A percentile compares a stretch with the other conserved stretches of the same genome.
phyloP scores from a whole-genome alignment of 2,888 invertebrate species.

The Phlogophora meticulosa region DNA sequence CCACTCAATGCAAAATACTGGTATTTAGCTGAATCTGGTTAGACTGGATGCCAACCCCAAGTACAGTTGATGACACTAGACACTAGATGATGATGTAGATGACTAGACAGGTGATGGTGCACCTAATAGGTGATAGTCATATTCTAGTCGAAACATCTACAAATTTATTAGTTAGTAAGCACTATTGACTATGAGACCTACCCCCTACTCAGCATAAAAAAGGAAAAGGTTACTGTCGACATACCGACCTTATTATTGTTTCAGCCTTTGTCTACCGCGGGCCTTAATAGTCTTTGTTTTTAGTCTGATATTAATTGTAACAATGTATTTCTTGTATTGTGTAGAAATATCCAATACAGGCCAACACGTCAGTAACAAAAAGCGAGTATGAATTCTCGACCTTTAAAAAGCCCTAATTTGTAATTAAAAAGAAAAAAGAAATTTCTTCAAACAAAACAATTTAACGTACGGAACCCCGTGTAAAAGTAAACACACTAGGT shows the following conservation, averaged over 20 bases:
- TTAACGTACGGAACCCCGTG: conserved; percentile 3
- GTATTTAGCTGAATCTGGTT: too few species aligned
- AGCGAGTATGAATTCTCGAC: neutral
- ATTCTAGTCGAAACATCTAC: too few species aligned
- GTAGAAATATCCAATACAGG: neutral
- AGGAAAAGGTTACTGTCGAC: conserved; percentile 1
- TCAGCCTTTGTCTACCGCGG: conserved; percentile 13
- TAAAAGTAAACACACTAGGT: neutral
- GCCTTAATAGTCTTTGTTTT: conserved; percentile 33
- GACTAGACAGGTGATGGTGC: too few species aligned
- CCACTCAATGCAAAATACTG: too few species aligned
- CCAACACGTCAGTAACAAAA: neutral
- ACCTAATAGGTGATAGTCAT: too few species aligned
- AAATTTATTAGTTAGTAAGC: too few species aligned
- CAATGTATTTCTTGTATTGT: conserved; percentile 23
- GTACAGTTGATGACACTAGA: too few species aligned
- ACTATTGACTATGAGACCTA: neutral
- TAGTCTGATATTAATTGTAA: conserved; percentile 7
- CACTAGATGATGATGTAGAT: too few species aligned
- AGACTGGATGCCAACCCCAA: too few species aligned
- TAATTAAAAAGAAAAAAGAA: too few species aligned
- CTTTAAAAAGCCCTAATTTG: neutral
- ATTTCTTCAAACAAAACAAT: too few species aligned
- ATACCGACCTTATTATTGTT: neutral
- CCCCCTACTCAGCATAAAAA: neutral